phyloP scores from a whole-genome alignment of 1,140 invertebrate genomes.

The Spodoptera frugiperda region DNA sequence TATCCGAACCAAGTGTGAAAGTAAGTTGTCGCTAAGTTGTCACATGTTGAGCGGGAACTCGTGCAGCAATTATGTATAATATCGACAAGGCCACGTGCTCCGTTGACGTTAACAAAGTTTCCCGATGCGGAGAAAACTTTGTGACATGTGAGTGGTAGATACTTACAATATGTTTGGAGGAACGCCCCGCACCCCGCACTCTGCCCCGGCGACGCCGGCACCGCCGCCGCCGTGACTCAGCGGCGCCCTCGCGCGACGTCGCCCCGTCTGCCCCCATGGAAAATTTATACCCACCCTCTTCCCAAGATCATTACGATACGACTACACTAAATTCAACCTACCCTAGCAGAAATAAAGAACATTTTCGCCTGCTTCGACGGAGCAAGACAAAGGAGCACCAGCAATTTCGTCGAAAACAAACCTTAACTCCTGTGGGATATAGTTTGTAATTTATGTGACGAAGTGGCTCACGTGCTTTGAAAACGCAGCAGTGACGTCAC shows the following conservation, averaged over 20 bases:
- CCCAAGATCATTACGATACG: slow-evolving; percentile 76
- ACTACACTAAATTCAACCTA: slow-evolving; percentile 65
- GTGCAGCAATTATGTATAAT: slow-evolving; percentile 76
- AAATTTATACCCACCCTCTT: slow-evolving; percentile 85
- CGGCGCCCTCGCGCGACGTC: slow-evolving; percentile 83
- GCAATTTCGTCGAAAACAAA: slow-evolving; percentile 83
- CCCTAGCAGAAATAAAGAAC: slow-evolving; percentile 64
- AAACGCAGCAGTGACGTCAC: slow-evolving; percentile 78
- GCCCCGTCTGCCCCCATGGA: slow-evolving; percentile 83
- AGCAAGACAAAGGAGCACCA: slow-evolving; percentile 79
- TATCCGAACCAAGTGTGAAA: slow-evolving; percentile 34
- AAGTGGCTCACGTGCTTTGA: slow-evolving; percentile 76
- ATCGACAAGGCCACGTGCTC: slow-evolving; percentile 82
- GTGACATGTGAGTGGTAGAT: slow-evolving; percentile 84
- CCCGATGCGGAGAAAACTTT: slow-evolving; percentile 84
- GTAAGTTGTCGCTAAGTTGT: slow-evolving; percentile 51
- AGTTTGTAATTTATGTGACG: slow-evolving; percentile 82
- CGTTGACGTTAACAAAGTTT: slow-evolving; percentile 85
- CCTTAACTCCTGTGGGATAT: slow-evolving; percentile 82
- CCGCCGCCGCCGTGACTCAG: slow-evolving; percentile 77
- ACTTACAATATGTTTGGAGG: slow-evolving; percentile 80
- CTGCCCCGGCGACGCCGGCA: slow-evolving; percentile 57
- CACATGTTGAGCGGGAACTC: slow-evolving; percentile 66
- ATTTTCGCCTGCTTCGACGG: slow-evolving; percentile 56
- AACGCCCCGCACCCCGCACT: slow-evolving; percentile 50